These are phyloP conservation scores for Mormyrops attenuatus DNA, from an alignment of 2,797 vertebrate species.

Conservation along the genomic window DNA sequence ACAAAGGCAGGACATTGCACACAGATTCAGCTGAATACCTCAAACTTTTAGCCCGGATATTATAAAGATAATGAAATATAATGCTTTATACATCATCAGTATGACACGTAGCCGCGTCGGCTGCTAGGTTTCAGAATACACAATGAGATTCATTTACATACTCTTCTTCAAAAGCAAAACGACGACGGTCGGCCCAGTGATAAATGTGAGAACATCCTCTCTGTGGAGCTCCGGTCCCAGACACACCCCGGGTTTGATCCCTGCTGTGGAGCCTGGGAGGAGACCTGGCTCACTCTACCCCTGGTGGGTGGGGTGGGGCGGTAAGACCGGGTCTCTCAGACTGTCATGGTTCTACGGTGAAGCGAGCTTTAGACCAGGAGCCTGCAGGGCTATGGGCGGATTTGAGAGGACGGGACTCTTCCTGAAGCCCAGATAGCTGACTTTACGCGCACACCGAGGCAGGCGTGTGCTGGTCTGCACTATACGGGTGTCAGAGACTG, in stretches of 20 bases:
- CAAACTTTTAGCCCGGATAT: neutral
- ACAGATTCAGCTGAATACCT: neutral
- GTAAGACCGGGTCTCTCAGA: neutral
- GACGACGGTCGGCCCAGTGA: neutral
- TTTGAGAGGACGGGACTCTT: neutral
- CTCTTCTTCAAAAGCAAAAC: neutral
- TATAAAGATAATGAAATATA: neutral
- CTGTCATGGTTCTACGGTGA: neutral
- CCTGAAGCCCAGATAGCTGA: neutral
- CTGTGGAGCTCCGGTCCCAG: neutral
- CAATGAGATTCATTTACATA: neutral
- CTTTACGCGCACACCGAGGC: neutral
- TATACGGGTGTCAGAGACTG: neutral
- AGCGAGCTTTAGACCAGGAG: neutral
- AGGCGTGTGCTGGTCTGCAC: neutral
- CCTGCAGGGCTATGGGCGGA: neutral
- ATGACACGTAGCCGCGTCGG: neutral
- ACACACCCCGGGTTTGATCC: neutral
- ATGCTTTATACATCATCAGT: neutral
- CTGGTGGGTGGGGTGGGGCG: neutral
- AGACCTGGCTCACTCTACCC: neutral
- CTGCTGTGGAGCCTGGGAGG: neutral
- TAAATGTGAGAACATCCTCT: neutral
- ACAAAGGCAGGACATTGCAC: conserved; percentile 20
- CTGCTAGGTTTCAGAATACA: neutral